These are phyloP conservation scores for Drosophila punjabiensis DNA, from an alignment of 1,140 invertebrate species.

Conservation along the genomic window DNA sequence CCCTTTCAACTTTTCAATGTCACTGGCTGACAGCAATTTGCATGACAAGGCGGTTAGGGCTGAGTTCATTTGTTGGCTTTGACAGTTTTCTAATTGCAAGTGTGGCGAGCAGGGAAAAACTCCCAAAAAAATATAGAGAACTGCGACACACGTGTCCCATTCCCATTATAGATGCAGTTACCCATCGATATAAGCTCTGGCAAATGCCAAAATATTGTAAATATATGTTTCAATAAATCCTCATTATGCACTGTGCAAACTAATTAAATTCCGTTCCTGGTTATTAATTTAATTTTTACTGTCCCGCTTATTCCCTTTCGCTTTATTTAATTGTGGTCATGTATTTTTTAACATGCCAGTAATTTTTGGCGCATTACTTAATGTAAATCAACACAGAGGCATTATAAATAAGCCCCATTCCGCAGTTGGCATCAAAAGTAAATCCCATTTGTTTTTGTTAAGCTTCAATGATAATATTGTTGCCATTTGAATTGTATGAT, in stretches of 20 bases:
- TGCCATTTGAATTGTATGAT: constrained; percentile 23
- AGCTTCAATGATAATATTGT: constrained; percentile 27
- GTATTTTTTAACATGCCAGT: constrained; percentile 64
- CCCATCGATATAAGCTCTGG: constrained; percentile 18
- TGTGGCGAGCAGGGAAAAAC: constrained; percentile 19
- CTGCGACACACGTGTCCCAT: constrained; percentile 46
- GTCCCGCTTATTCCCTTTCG: neutral
- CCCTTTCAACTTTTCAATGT: constrained; percentile 65
- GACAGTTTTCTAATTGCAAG: constrained; percentile 74
- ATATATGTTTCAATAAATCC: constrained; percentile 5
- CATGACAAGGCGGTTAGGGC: constrained; percentile 52
- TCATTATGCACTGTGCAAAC: constrained; percentile 23
- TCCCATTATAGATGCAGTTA: neutral
- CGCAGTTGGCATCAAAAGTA: constrained; percentile 46
- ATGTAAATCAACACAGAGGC: constrained; percentile 57
- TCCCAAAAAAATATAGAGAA: constrained; percentile 8
- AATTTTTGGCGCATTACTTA: constrained; percentile 63
- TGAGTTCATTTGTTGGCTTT: constrained; percentile 61
- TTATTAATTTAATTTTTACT: constrained; percentile 32
- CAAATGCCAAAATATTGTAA: constrained; percentile 10
- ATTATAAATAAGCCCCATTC: constrained; percentile 36
- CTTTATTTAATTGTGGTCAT: constrained; percentile 54
- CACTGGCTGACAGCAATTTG: constrained; percentile 48
- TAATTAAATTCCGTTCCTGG: constrained; percentile 49
- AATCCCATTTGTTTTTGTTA: constrained; percentile 34